Evolutionary conservation across 2,113 vertebrate genomes (phyloP).

Genomic region (Rhagologus leucostigma): DNA sequence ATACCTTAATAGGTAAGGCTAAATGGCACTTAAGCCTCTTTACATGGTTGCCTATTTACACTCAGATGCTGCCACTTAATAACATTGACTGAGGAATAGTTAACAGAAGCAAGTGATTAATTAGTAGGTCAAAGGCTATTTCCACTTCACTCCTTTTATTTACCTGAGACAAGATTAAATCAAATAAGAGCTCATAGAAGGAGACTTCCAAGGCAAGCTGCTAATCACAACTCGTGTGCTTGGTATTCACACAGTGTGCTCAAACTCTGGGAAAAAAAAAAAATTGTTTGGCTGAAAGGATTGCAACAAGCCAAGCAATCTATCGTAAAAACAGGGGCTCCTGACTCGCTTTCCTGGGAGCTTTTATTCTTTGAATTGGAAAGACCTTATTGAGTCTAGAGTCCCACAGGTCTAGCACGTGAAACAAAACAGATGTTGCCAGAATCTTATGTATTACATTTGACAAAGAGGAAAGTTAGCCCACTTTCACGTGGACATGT

Average conservation of each 20-base stretch:
- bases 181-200: neutral
- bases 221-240: neutral
- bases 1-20: neutral
- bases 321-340: neutral
- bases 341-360: neutral
- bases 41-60: neutral
- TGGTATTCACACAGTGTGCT: neutral
- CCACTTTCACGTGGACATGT: neutral
- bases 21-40: conserved; percentile 23
- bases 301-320: neutral
- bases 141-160: conserved; percentile 1
- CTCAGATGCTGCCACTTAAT: neutral
- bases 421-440: conserved; percentile 5
- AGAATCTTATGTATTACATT: neutral
- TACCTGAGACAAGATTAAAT: conserved; percentile 36
- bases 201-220: neutral
- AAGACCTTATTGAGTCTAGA: neutral
- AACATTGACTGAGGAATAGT: neutral
- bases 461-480: neutral
- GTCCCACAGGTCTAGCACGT: neutral
- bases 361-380: conserved; percentile 20
- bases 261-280: neutral
- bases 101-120: conserved; percentile 29
- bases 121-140: conserved; percentile 24
- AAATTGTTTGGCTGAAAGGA: neutral